Percentiles rank a stretch among this genome's conserved stretches.
Evolutionary conservation across 2,797 vertebrate species (phyloP).

Genomic region (Acestrorhynchus altus): DNA sequence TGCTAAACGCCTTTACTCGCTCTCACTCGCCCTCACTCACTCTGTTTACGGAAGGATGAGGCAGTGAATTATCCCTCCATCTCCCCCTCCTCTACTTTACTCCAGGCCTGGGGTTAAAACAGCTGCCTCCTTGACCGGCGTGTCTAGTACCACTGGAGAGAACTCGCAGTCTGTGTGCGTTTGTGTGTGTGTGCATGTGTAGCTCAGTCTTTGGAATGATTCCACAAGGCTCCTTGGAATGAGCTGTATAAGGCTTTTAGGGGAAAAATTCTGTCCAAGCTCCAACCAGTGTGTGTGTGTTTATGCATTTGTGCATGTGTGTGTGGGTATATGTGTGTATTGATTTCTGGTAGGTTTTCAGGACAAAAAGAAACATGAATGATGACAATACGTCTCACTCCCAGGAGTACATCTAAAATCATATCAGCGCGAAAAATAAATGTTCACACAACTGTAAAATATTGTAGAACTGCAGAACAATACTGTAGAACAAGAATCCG

Average conservation of each 20-base stretch:
- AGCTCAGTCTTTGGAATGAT: constrained; percentile 31
- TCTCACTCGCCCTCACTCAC: constrained; percentile 73
- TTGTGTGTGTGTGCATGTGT: constrained; percentile 32
- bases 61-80: constrained; percentile 62
- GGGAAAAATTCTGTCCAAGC: constrained; percentile 22
- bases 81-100: constrained; percentile 55
- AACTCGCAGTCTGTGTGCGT: constrained; percentile 4
- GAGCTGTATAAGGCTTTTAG: constrained; percentile 11
- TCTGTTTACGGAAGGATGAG: constrained; percentile 72
- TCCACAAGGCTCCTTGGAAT: constrained; percentile 41
- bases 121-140: constrained; percentile 68
- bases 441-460: too few relatives aligned
- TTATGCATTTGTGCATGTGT: constrained; percentile 21
- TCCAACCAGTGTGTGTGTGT: constrained; percentile 34
- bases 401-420: too few relatives aligned
- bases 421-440: too few relatives aligned
- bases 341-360: neutral
- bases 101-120: constrained; percentile 68
- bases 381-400: too few relatives aligned
- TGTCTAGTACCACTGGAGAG: constrained; percentile 34
- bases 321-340: constrained; percentile 18
- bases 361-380: neutral
- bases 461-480: too few relatives aligned
- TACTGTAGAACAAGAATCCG: too few relatives aligned
- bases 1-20: constrained; percentile 74